These are phyloP conservation scores for Cottoperca gobio DNA, from an alignment of 2,797 vertebrate species.

Conservation along the genomic window DNA sequence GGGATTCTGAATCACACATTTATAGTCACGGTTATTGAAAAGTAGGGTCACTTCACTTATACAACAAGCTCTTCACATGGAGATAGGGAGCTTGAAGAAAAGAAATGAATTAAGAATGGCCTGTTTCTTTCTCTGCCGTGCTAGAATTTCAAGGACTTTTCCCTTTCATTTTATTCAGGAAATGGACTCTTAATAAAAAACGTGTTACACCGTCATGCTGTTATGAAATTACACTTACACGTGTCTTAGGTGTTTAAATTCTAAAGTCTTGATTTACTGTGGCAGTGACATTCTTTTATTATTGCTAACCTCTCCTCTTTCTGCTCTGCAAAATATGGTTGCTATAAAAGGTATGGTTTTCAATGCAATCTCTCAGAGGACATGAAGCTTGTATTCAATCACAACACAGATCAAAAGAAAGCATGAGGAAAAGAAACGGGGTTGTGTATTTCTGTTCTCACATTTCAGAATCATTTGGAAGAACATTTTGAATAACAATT, in stretches of 20 bases:
- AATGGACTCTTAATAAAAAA: constrained; percentile 53
- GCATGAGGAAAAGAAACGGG: background rate
- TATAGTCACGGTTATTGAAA: constrained; percentile 69
- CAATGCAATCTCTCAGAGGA: constrained; percentile 30
- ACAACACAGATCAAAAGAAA: constrained; percentile 10
- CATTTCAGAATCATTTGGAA: constrained; percentile 20
- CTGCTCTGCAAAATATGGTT: constrained; percentile 43
- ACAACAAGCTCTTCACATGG: constrained; percentile 53
- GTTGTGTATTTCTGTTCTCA: background rate
- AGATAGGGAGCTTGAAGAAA: constrained; percentile 52
- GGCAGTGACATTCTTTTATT: constrained; percentile 54
- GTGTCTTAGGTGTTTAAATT: constrained; percentile 50
- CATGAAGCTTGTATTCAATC: constrained; percentile 19
- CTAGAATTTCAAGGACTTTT: constrained; percentile 63
- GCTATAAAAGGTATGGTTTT: constrained; percentile 40
- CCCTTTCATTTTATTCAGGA: constrained; percentile 24
- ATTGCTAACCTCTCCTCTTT: constrained; percentile 23
- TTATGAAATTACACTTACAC: constrained; percentile 35
- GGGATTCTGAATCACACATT: constrained; percentile 72
- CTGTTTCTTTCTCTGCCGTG: constrained; percentile 55
- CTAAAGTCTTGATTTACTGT: constrained; percentile 55
- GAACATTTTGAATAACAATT: constrained; percentile 35
- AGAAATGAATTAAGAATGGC: constrained; percentile 54
- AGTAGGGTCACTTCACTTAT: constrained; percentile 70
- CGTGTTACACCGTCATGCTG: constrained; percentile 7